Evolutionary conservation across 2,113 vertebrate genomes (phyloP).

Genomic region (Ploceus nigricollis): DNA sequence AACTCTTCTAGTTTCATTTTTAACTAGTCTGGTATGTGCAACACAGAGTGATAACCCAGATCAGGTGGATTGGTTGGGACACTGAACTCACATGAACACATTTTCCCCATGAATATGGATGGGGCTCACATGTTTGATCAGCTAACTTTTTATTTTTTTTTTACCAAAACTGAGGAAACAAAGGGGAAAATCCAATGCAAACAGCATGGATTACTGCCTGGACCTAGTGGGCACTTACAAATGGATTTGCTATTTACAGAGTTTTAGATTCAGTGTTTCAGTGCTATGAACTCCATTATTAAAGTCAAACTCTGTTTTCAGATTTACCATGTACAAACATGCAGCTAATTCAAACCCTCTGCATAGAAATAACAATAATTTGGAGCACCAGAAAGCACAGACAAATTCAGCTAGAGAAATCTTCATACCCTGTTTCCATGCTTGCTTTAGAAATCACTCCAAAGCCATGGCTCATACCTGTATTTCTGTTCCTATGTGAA

Average conservation of each 20-base stretch:
- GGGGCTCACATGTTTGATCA: not conserved
- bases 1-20: not conserved
- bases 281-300: not conserved
- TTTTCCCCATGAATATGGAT: not conserved
- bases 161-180: not conserved
- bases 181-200: not conserved
- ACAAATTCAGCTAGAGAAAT: not conserved
- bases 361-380: not conserved
- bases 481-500: not conserved
- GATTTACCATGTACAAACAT: not conserved
- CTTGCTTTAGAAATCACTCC: not conserved
- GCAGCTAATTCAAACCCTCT: not conserved
- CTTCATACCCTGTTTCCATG: not conserved
- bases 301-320: not conserved
- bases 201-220: not conserved
- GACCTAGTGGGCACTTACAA: not conserved
- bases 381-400: not conserved
- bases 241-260: not conserved
- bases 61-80: not conserved
- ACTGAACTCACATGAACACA: not conserved
- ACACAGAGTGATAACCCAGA: not conserved
- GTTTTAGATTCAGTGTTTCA: not conserved
- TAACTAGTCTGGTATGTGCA: not conserved
- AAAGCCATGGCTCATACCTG: not conserved
- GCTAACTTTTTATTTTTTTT: not conserved